Base-by-base conservation (phyloP, 2,113 vertebrate species). In the Tragelaphus imberbis region DNA sequence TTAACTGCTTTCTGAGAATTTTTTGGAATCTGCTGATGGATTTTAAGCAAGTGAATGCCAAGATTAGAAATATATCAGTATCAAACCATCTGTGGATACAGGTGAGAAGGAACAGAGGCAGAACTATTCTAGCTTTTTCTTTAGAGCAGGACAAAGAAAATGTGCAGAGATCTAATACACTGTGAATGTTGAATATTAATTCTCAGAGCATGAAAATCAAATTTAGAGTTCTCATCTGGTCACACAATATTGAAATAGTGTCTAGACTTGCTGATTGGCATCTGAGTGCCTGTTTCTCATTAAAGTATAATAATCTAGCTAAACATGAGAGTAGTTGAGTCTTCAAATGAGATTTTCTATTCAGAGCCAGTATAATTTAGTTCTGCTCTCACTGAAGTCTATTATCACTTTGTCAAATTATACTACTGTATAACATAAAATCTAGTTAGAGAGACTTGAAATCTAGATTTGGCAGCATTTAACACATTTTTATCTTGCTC, bases 261-360 rank as follows among this genome's bases (percentile, higher is more conserved):
- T 98, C 98, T 98, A 98, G 98, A 98, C 98, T 96, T 92, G 81
- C 95, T 97, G 98, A 97, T 98, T 97, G 97, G 97, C 96, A 97
- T 98, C 97, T 71, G 92, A 97, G 92, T 93, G 95, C 81, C 98
- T 98, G 97, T 98, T 98, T 98, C 97, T 97, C 97, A 98, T 98
- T 98, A 98, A 96, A 96, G 94, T 87, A 28, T 94, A 97, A 97
- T 97, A 92, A 63, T 92, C 91, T 47, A 97, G 84, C 96, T 96
- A 98, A 97, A 98, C 96, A 97, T 33, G 90, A 95, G 93, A 90
- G 84, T 94, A 95, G 97, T 95, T 91, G 92, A 96, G 68, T 95
- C 93, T 96, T 97, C 95, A 97, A 97, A 98, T 98, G 93, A 96
- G 95, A 97, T 98, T 98, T 98, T 97, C 90, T 97, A 86, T 96